A percentile compares a stretch with the other conserved stretches of the same genome.
phyloP scores from a whole-genome alignment of 2,888 invertebrate species.

The Drosophila anceps region DNA sequence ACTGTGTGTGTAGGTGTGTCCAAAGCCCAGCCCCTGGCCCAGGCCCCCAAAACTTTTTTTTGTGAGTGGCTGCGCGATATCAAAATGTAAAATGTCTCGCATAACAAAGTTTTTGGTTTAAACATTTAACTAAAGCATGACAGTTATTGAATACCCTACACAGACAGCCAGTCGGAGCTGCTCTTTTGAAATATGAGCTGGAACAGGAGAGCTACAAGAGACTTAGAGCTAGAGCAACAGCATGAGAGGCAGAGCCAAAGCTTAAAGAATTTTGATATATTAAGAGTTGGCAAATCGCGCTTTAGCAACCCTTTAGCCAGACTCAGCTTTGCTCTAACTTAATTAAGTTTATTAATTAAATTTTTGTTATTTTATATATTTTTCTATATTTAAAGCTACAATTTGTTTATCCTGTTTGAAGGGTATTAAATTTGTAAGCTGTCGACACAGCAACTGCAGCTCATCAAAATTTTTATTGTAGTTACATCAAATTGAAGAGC shows the following conservation, averaged over 20 bases:
- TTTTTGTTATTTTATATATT: background rate
- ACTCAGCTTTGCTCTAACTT: background rate
- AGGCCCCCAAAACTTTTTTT: constrained; percentile 34
- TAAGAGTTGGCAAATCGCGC: too few relatives aligned
- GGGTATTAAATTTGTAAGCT: constrained; percentile 9
- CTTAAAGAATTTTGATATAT: background rate
- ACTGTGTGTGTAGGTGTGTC: constrained; percentile 70
- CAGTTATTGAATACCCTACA: constrained; percentile 39
- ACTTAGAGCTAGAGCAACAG: background rate
- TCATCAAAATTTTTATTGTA: constrained; percentile 59
- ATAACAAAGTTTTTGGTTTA: constrained; percentile 51
- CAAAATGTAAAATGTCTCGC: constrained; percentile 61
- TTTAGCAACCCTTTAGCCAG: background rate
- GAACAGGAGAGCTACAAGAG: background rate
- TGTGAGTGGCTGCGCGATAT: constrained; percentile 45
- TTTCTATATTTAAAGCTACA: background rate
- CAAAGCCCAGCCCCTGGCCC: constrained; percentile 42
- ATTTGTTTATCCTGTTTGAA: background rate
- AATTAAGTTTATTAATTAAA: background rate
- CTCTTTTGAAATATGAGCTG: constrained; percentile 12
- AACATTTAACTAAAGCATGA: constrained; percentile 16
- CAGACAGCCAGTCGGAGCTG: background rate
- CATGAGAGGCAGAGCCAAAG: background rate
- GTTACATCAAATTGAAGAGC: constrained; percentile 51
- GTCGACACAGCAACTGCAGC: constrained; percentile 35